These are phyloP conservation scores for Gonatopus flavifemur DNA, from an alignment of 1,140 invertebrate genomes.

Conservation along the genomic window DNA sequence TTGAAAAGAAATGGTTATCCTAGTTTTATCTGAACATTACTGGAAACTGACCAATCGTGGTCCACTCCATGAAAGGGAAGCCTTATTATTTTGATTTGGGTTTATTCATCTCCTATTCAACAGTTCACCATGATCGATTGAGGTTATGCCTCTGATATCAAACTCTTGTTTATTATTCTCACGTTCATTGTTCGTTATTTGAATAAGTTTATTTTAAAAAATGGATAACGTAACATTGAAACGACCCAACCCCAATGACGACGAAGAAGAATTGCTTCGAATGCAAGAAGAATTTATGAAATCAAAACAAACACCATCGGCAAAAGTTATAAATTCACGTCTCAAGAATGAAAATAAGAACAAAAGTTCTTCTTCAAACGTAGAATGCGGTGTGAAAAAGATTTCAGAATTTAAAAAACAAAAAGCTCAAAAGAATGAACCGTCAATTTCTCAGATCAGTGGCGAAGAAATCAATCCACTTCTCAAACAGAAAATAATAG, in stretches of 20 bases:
- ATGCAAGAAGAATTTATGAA: constrained; percentile 70
- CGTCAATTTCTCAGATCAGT: constrained; percentile 28
- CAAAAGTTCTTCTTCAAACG: neutral
- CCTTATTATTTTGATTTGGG: too few relatives aligned
- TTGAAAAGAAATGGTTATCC: too few relatives aligned
- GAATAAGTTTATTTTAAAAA: too few relatives aligned
- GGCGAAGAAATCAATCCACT: constrained; percentile 27
- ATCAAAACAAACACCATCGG: constrained; percentile 58
- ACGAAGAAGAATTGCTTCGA: constrained; percentile 68
- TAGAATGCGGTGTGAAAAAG: constrained; percentile 20
- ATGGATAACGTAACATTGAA: constrained; percentile 28
- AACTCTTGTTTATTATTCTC: too few relatives aligned
- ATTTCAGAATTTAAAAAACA: constrained; percentile 32
- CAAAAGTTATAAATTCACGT: constrained; percentile 61
- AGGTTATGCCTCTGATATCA: too few relatives aligned
- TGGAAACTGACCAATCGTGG: too few relatives aligned
- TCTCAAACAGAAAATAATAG: constrained; percentile 8
- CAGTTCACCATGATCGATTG: too few relatives aligned
- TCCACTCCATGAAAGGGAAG: too few relatives aligned
- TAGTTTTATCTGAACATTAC: too few relatives aligned
- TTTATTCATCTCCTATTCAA: too few relatives aligned
- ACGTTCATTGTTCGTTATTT: too few relatives aligned
- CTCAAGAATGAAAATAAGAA: neutral
- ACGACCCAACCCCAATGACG: constrained; percentile 66
- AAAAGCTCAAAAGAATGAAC: constrained; percentile 17